Evolutionary conservation across 2,113 vertebrate species (phyloP).

Genomic region (Xerus inauris): DNA sequence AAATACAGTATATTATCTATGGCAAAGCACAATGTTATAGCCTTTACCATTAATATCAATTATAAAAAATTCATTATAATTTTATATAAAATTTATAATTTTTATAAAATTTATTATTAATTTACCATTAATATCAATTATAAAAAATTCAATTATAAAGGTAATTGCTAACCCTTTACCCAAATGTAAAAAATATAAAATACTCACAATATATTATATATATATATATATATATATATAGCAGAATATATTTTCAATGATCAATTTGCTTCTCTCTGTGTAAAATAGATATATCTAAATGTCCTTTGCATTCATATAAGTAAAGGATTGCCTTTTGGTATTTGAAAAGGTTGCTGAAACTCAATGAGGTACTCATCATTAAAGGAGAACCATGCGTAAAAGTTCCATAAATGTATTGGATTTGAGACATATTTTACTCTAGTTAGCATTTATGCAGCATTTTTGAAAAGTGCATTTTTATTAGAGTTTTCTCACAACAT

Average conservation of each 20-base stretch:
- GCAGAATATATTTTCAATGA: background rate
- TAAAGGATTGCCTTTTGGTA: background rate
- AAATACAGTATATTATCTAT: background rate
- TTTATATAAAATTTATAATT: no score
- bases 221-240: background rate
- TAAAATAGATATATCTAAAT: slow-evolving; percentile 21
- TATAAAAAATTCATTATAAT: background rate
- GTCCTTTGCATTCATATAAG: background rate
- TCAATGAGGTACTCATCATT: slow-evolving; percentile 24
- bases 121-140: no score
- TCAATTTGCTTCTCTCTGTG: background rate
- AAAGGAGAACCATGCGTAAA: background rate
- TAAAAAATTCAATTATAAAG: background rate
- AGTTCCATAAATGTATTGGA: background rate
- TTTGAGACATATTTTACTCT: slow-evolving; percentile 45
- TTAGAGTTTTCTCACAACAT: slow-evolving; percentile 41
- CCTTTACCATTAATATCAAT: background rate
- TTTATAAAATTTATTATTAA: no score
- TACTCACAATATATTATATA: background rate
- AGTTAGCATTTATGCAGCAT: slow-evolving; percentile 56
- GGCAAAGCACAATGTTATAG: background rate
- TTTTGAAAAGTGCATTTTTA: slow-evolving; percentile 71
- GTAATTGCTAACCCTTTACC: background rate
- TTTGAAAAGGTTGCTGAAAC: slow-evolving; percentile 52
- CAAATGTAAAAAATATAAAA: slow-evolving; percentile 2